These are phyloP conservation scores for Macquaria ambigua DNA, from an alignment of 2,113 vertebrate genomes.

Conservation along the genomic window DNA sequence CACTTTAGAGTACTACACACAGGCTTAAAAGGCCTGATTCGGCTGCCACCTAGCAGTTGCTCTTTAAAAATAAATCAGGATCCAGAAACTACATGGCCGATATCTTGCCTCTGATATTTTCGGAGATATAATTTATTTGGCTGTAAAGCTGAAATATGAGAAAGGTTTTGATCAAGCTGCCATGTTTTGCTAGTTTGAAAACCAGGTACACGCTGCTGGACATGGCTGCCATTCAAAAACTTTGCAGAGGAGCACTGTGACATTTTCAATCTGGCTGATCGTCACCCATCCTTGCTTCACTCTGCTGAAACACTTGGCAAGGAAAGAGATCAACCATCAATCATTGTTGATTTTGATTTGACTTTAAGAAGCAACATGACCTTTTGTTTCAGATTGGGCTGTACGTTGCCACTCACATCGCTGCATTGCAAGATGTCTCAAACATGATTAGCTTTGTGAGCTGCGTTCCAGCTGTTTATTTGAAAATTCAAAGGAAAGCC, in stretches of 20 bases:
- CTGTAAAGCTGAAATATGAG: not conserved
- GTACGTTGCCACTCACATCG: not conserved
- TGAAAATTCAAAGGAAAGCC: not conserved
- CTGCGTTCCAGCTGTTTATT: not conserved
- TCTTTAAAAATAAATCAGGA: constrained; percentile 44
- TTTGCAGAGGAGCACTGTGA: not conserved
- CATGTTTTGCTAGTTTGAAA: not conserved
- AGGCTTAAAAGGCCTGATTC: not conserved
- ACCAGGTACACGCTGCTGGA: not conserved
- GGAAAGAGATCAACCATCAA: not conserved
- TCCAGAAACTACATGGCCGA: not conserved
- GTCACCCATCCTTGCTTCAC: not conserved
- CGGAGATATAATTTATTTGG: not conserved
- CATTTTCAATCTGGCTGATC: not conserved
- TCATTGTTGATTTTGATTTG: not conserved
- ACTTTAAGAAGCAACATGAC: not conserved
- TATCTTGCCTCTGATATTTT: not conserved
- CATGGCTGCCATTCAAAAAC: not conserved
- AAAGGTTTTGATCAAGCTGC: not conserved
- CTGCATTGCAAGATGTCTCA: not conserved
- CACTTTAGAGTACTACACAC: constrained; percentile 12
- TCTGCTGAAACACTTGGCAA: not conserved
- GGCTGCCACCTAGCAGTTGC: not conserved
- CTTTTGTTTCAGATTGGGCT: not conserved
- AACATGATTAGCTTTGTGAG: not conserved